Conservation (phyloP, 2,113 vertebrate genomes). For the Henicopernis longicauda region DNA sequence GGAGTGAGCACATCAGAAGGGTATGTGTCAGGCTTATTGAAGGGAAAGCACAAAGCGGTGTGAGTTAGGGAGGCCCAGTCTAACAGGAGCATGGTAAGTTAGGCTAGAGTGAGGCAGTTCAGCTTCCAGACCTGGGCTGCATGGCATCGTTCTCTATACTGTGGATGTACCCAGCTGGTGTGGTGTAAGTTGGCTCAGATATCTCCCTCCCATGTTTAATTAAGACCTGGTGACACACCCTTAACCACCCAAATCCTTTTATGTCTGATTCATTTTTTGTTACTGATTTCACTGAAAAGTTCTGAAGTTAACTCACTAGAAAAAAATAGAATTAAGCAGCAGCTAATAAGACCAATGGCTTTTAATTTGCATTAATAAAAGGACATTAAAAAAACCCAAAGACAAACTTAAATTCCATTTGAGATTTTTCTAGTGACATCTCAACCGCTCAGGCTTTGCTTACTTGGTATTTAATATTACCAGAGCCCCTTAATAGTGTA, state of each 20-base stretch:
- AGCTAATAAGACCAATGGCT: slow-evolving; percentile 30
- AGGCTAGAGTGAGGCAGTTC: neutral
- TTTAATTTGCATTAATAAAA: slow-evolving; percentile 61
- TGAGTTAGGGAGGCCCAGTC: neutral
- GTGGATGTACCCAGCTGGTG: neutral
- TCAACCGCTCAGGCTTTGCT: slow-evolving; percentile 3
- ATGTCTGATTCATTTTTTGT: slow-evolving; percentile 61
- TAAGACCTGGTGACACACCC: slow-evolving; percentile 53
- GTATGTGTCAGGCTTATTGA: neutral
- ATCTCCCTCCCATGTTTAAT: slow-evolving; percentile 59
- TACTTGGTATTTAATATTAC: slow-evolving; percentile 12
- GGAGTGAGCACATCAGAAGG: neutral
- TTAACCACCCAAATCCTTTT: slow-evolving; percentile 61
- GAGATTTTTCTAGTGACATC: slow-evolving; percentile 47
- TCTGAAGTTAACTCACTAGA: slow-evolving; percentile 3
- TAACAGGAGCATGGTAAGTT: neutral
- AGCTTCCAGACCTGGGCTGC: neutral
- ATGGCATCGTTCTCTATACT: neutral
- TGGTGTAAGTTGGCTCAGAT: slow-evolving; percentile 26
- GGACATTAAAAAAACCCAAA: neutral
- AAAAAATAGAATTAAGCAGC: slow-evolving; percentile 6
- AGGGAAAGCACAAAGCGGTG: neutral
- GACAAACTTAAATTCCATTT: slow-evolving; percentile 42
- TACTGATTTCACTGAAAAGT: slow-evolving; percentile 64
- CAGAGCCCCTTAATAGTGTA: neutral